Evolutionary conservation across 2,888 invertebrate species (phyloP).

Genomic region (Nemotelus nigrinus): DNA sequence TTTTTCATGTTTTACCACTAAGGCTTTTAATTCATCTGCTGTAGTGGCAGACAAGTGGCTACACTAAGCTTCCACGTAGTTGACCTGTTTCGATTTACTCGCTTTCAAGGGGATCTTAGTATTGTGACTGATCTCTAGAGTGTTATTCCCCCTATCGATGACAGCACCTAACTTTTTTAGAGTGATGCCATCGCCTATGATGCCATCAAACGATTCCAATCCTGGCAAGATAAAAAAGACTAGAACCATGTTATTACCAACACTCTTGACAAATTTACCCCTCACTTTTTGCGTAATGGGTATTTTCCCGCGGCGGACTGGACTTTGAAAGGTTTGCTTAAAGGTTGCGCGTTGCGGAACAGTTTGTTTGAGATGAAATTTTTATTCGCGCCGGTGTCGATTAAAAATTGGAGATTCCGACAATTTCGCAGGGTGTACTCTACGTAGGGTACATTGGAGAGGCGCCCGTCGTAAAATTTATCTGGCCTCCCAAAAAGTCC

Average conservation of each 20-base stretch:
- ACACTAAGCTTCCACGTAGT: slow-evolving; percentile 1
- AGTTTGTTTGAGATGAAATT: not conserved
- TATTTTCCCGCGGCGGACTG: not conserved
- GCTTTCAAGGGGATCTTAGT: slow-evolving; percentile 11
- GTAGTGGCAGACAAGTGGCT: not conserved
- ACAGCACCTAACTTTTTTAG: not conserved
- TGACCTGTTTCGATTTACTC: slow-evolving; percentile 4
- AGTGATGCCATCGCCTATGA: not conserved
- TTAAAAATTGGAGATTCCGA: not conserved
- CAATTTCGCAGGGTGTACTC: not conserved
- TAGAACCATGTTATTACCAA: not conserved
- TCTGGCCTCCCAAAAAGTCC: not conserved
- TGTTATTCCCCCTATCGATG: slow-evolving; percentile 3
- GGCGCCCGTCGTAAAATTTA: not conserved
- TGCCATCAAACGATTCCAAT: not conserved
- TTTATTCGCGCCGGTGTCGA: not conserved
- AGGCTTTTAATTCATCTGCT: slow-evolving; percentile 1
- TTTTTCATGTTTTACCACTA: slow-evolving; percentile 33
- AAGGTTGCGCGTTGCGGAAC: not conserved
- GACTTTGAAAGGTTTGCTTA: not conserved
- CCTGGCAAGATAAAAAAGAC: not conserved
- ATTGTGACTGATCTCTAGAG: not conserved
- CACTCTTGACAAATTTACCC: not conserved
- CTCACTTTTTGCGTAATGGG: not conserved
- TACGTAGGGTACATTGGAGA: not conserved